Evolutionary conservation across 1,140 invertebrate species (phyloP).

Genomic region (Chrysopa pallens): DNA sequence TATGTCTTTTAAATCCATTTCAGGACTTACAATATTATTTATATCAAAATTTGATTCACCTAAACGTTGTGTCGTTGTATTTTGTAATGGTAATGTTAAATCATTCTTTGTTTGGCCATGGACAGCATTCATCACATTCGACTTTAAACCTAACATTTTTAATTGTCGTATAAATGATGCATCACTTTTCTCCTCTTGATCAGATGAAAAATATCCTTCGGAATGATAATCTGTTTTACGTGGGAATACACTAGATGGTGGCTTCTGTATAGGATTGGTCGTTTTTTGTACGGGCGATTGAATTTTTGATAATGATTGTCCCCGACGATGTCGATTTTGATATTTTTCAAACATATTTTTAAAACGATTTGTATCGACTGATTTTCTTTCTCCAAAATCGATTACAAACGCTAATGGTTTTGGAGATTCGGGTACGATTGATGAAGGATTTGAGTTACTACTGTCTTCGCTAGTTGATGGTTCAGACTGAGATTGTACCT

Average conservation of each 20-base stretch:
- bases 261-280: conserved; percentile 9
- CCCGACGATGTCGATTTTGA: conserved; percentile 43
- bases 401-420: conserved; percentile 41
- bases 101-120: conserved; percentile 22
- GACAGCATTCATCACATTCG: conserved; percentile 13
- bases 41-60: conserved; percentile 21
- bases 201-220: conserved; percentile 48
- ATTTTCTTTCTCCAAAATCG: conserved; percentile 43
- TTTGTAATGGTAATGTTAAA: conserved; percentile 29
- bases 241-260: conserved; percentile 21
- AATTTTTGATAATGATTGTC: conserved; percentile 47
- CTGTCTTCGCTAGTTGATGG: neutral
- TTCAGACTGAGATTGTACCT: neutral
- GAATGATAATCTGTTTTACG: conserved; percentile 42
- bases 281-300: conserved; percentile 14
- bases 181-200: conserved; percentile 32
- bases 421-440: conserved; percentile 15
- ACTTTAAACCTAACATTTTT: conserved; percentile 16
- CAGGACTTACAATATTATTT: conserved; percentile 22
- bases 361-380: conserved; percentile 34
- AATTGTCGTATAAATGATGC: conserved; percentile 7
- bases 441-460: neutral
- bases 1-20: conserved; percentile 28
- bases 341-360: conserved; percentile 50
- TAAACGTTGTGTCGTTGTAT: conserved; percentile 23